These are phyloP conservation scores for Lucifuga dentata DNA, from an alignment of 2,113 vertebrate genomes.

Conservation along the genomic window DNA sequence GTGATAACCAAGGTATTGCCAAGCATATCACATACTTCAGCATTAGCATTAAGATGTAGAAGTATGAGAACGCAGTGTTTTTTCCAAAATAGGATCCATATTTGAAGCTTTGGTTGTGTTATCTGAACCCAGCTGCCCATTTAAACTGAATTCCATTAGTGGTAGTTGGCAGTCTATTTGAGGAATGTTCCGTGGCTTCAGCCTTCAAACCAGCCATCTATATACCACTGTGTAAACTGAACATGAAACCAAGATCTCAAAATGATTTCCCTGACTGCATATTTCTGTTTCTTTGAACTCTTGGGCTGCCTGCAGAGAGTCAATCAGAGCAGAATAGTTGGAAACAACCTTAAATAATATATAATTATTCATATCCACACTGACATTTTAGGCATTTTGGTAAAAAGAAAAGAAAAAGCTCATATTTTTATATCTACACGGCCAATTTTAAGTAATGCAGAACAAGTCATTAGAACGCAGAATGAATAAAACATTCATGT, in stretches of 20 bases:
- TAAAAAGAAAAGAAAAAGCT: too few species aligned
- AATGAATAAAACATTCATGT: slow-evolving; percentile 18
- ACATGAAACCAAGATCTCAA: slow-evolving; percentile 78
- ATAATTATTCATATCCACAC: too few species aligned
- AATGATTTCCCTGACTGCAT: slow-evolving; percentile 78
- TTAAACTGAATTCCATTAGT: slow-evolving; percentile 79
- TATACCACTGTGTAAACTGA: slow-evolving; percentile 76
- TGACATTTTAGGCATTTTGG: slow-evolving; percentile 11
- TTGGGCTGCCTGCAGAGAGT: slow-evolving; percentile 51
- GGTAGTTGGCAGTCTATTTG: slow-evolving; percentile 79
- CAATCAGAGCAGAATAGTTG: slow-evolving; percentile 22
- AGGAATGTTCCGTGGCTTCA: slow-evolving; percentile 82
- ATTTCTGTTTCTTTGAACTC: slow-evolving; percentile 80
- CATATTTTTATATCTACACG: not conserved
- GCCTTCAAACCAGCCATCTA: slow-evolving; percentile 79
- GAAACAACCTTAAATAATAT: slow-evolving; percentile 37
- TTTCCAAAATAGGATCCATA: slow-evolving; percentile 37
- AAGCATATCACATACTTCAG: too few species aligned
- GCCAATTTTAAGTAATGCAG: not conserved
- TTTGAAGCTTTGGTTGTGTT: slow-evolving; percentile 58
- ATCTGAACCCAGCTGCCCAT: slow-evolving; percentile 67
- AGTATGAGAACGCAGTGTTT: slow-evolving; percentile 8
- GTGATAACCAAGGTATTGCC: too few species aligned
- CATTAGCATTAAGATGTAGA: too few species aligned
- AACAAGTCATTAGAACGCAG: slow-evolving; percentile 20